These are phyloP conservation scores for Pinctada fucata DNA, from an alignment of 2,888 invertebrate genomes.

Conservation along the genomic window DNA sequence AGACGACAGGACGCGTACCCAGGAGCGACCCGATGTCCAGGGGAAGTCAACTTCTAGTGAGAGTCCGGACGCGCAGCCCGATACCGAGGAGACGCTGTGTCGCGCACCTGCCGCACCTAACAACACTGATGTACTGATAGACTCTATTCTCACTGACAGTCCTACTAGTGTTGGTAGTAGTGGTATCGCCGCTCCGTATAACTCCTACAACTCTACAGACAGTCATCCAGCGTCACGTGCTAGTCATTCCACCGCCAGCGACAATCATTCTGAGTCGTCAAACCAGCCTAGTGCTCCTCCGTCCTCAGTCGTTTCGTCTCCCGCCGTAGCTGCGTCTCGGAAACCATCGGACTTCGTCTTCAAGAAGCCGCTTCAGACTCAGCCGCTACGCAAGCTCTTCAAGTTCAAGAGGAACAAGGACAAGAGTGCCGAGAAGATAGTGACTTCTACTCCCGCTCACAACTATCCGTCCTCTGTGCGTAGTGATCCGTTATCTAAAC, in stretches of 20 bases:
- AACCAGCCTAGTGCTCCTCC: slow-evolving; percentile 50
- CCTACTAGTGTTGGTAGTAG: slow-evolving; percentile 68
- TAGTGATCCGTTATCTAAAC: slow-evolving; percentile 54
- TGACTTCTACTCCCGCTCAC: slow-evolving; percentile 55
- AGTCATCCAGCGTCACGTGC: slow-evolving; percentile 45
- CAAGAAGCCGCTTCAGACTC: slow-evolving; percentile 55
- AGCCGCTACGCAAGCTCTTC: slow-evolving; percentile 53
- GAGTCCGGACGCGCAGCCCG: slow-evolving; percentile 45
- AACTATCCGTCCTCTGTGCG: slow-evolving; percentile 41
- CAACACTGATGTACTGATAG: slow-evolving; percentile 53
- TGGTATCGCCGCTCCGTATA: slow-evolving; percentile 68
- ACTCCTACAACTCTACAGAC: slow-evolving; percentile 58
- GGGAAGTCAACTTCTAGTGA: slow-evolving; percentile 67
- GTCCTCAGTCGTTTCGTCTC: slow-evolving; percentile 45
- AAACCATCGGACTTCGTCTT: slow-evolving; percentile 42
- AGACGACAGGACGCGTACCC: slow-evolving; percentile 48
- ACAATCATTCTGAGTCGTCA: slow-evolving; percentile 54
- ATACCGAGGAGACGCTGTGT: slow-evolving; percentile 23
- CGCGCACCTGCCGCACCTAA: slow-evolving; percentile 34
- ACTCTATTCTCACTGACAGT: slow-evolving; percentile 69
- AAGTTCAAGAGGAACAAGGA: slow-evolving; percentile 51
- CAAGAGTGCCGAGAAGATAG: slow-evolving; percentile 52
- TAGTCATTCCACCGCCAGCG: slow-evolving; percentile 55
- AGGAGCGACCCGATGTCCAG: slow-evolving; percentile 59
- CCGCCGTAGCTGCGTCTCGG: slow-evolving; percentile 32